Conservation (phyloP, 1,140 invertebrate genomes). For the Cyclina sinensis region DNA sequence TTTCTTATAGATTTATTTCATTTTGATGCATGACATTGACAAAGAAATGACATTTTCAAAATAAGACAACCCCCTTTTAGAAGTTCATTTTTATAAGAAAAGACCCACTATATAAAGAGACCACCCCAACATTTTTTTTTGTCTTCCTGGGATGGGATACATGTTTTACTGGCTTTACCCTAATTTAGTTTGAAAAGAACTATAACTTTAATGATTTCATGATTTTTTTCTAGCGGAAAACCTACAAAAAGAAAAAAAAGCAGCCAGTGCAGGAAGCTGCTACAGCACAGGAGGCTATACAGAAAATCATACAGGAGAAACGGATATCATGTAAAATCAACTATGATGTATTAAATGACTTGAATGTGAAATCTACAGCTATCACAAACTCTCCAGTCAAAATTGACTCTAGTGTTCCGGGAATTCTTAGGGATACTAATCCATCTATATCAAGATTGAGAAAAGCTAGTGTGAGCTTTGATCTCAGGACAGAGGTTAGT, state of each 20-base stretch:
- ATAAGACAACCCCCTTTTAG: too few species aligned
- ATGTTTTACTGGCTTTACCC: too few species aligned
- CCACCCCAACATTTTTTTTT: too few species aligned
- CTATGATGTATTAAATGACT: constrained; percentile 97
- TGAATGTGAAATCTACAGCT: constrained; percentile 84
- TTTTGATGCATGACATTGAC: too few species aligned
- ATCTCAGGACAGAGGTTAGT: constrained; percentile 42
- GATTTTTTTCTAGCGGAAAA: not conserved
- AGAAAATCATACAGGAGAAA: constrained; percentile 97
- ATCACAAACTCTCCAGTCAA: not conserved
- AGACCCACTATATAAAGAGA: too few species aligned
- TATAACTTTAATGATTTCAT: too few species aligned
- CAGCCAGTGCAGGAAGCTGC: constrained; percentile 88
- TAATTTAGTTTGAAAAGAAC: too few species aligned
- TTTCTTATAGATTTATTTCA: too few species aligned
- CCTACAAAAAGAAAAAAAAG: constrained; percentile 84
- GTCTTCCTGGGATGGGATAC: too few species aligned
- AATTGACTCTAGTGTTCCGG: not conserved
- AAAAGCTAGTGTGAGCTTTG: constrained; percentile 55
- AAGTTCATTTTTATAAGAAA: too few species aligned
- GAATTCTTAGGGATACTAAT: not conserved
- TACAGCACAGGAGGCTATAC: constrained; percentile 96
- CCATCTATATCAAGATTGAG: constrained; percentile 38
- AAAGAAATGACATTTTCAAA: too few species aligned
- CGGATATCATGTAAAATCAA: constrained; percentile 98